Conservation (phyloP, 92 coral and sea anemone species). For the Anthopleura xanthogrammica region DNA sequence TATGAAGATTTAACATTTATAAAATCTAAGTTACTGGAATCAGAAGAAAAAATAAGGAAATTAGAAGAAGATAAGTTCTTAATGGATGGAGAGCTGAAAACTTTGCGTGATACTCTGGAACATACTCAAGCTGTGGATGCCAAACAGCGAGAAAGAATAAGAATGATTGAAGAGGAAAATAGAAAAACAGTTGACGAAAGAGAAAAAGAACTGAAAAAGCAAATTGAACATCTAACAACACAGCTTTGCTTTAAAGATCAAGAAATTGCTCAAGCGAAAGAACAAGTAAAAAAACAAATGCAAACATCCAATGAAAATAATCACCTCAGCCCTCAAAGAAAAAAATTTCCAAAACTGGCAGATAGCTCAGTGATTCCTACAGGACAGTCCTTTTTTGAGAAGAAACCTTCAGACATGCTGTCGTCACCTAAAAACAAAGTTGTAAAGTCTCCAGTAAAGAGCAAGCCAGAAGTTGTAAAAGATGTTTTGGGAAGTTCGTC, state of each 20-base stretch:
- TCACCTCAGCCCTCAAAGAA: constrained; percentile 22
- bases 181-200: constrained; percentile 54
- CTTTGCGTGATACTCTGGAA: constrained; percentile 69
- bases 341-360: neutral
- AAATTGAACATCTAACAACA: constrained; percentile 79
- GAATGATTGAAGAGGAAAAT: constrained; percentile 45
- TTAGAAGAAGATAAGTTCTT: constrained; percentile 62
- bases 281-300: constrained; percentile 58
- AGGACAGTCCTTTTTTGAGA: constrained; percentile 78
- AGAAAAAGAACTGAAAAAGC: constrained; percentile 70
- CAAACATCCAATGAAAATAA: constrained; percentile 35
- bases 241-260: constrained; percentile 79
- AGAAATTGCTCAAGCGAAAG: constrained; percentile 73
- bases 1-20: constrained; percentile 42
- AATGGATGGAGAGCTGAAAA: constrained; percentile 86
- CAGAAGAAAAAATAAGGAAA: constrained; percentile 36
- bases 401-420: constrained; percentile 39
- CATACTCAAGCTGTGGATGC: constrained; percentile 59
- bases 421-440: constrained; percentile 44
- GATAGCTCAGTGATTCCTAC: constrained; percentile 49
- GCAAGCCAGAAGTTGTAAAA: neutral
- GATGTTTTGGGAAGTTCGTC: constrained; percentile 27
- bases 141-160: constrained; percentile 44
- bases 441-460: constrained; percentile 24
- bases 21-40: constrained; percentile 30